Conservation (phyloP, 2,113 vertebrate genomes). For the Sclerurus mexicanus region DNA sequence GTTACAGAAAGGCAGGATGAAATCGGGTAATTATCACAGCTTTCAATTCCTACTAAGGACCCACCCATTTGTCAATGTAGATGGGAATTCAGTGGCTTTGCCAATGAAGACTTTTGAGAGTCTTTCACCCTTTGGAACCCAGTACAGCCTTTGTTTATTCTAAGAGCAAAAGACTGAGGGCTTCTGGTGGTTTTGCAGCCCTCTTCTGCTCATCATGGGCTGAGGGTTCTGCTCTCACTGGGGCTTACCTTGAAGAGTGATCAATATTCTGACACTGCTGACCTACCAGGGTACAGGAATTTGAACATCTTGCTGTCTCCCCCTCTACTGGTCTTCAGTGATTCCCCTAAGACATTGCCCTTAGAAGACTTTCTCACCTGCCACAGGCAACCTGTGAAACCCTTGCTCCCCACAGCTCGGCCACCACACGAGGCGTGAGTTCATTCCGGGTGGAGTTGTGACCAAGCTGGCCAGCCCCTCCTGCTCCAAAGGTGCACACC, state of each 20-base stretch:
- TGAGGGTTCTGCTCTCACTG: not conserved
- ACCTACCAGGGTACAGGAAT: not conserved
- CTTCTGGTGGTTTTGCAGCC: not conserved
- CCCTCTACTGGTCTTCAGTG: not conserved
- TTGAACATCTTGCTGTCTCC: not conserved
- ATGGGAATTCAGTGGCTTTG: not conserved
- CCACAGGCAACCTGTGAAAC: conserved; percentile 73
- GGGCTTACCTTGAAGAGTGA: not conserved
- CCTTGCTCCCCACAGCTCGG: conserved; percentile 55
- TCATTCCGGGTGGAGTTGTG: conserved; percentile 68
- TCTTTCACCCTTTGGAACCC: not conserved
- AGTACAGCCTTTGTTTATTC: not conserved
- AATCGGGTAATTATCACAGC: not conserved
- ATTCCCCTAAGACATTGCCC: not conserved
- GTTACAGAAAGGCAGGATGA: not conserved
- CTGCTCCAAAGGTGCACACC: conserved; percentile 78
- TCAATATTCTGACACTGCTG: not conserved
- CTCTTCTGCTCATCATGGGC: not conserved
- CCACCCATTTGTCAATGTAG: not conserved
- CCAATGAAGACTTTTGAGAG: not conserved
- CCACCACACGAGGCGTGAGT: conserved; percentile 66
- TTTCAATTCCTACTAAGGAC: not conserved
- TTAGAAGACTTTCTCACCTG: conserved; percentile 61
- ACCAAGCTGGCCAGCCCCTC: conserved; percentile 77
- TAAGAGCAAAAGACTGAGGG: not conserved